Conservation (phyloP, 2,113 vertebrate genomes). For the Sylvietta virens region DNA sequence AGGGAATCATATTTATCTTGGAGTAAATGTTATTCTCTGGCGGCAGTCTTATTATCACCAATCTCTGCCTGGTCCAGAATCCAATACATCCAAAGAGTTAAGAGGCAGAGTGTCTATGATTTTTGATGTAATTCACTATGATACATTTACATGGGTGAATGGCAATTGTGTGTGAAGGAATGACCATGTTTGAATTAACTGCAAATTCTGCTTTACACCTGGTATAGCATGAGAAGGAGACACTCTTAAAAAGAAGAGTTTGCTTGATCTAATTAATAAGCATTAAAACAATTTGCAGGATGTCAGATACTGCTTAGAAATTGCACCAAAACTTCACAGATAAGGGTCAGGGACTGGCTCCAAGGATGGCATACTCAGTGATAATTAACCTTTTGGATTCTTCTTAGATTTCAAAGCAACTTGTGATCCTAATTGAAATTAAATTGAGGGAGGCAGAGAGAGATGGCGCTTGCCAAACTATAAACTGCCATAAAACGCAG, state of each 20-base stretch:
- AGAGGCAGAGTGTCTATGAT: rapidly evolving
- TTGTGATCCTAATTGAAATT: slow-evolving; percentile 40
- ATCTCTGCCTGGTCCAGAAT: not conserved
- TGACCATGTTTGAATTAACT: not conserved
- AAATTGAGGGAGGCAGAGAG: slow-evolving; percentile 1
- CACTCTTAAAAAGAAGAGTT: not conserved
- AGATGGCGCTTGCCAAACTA: not conserved
- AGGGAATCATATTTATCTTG: not conserved
- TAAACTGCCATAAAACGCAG: not conserved
- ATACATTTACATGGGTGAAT: not conserved
- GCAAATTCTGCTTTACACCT: not conserved
- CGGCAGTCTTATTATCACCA: not conserved
- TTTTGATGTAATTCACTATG: not conserved
- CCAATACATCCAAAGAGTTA: not conserved
- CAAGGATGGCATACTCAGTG: not conserved
- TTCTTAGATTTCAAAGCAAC: slow-evolving; percentile 1
- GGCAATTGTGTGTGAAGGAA: not conserved
- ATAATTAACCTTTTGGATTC: slow-evolving; percentile 24
- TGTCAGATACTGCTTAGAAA: slow-evolving; percentile 3
- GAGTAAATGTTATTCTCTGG: not conserved
- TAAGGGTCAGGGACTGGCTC: not conserved
- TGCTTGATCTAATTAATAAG: slow-evolving; percentile 3
- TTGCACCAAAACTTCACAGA: not conserved
- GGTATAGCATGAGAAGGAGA: not conserved
- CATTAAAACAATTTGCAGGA: slow-evolving; percentile 16